These are phyloP conservation scores for Nephrotoma guestfalica DNA, from an alignment of 2,888 invertebrate genomes.

Conservation along the genomic window DNA sequence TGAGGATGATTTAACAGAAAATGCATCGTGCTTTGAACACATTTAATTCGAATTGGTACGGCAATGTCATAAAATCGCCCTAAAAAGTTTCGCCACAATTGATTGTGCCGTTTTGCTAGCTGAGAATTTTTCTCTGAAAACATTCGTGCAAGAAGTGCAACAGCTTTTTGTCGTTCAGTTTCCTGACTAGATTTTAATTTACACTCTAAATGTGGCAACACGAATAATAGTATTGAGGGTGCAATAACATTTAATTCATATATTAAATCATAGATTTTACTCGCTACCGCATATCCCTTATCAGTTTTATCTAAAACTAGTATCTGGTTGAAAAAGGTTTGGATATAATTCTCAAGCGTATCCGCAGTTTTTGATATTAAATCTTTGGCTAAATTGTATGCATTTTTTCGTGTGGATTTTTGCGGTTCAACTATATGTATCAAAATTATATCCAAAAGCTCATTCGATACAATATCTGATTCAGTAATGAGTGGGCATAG, in stretches of 20 bases:
- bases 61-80: conserved; percentile 94
- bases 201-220: conserved; percentile 89
- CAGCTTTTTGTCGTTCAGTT: conserved; percentile 74
- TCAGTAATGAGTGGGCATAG: conserved; percentile 88
- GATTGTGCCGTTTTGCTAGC: conserved; percentile 70
- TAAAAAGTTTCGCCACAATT: conserved; percentile 84
- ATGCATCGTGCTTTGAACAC: conserved; percentile 96
- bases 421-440: conserved; percentile 89
- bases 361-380: conserved; percentile 82
- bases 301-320: conserved; percentile 86
- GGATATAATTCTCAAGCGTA: conserved; percentile 87
- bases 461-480: conserved; percentile 88
- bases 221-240: conserved; percentile 69
- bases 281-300: conserved; percentile 58
- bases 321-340: conserved; percentile 95
- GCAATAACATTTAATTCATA: conserved; percentile 92
- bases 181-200: conserved; percentile 87
- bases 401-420: conserved; percentile 78
- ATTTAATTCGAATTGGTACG: conserved; percentile 81
- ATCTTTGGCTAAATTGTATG: conserved; percentile 82
- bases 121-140: conserved; percentile 90
- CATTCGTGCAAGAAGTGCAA: conserved; percentile 84
- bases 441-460: conserved; percentile 84
- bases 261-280: conserved; percentile 87
- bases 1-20: conserved; percentile 90